Evolutionary conservation across 2,797 vertebrate species (phyloP).

Genomic region (Corythornis leucogaster): DNA sequence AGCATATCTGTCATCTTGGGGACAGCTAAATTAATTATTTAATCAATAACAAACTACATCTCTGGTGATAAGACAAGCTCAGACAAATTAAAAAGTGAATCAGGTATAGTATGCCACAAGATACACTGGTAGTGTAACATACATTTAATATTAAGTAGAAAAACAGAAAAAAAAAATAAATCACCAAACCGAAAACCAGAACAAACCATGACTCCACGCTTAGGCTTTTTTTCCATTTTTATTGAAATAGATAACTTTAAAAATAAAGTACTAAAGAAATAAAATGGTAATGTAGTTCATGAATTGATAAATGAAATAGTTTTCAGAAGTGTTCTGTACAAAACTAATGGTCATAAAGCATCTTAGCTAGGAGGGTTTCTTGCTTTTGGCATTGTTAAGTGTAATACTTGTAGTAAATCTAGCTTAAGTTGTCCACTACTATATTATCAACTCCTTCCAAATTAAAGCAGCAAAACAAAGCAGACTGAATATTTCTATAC

Average conservation of each 20-base stretch:
- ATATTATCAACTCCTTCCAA: not conserved
- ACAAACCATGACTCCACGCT: not conserved
- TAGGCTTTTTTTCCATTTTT: not conserved
- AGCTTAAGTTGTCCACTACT: not conserved
- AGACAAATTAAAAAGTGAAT: constrained; percentile 66
- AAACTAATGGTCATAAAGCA: not conserved
- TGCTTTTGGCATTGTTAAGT: not conserved
- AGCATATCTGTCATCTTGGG: constrained; percentile 57
- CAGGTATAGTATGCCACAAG: constrained; percentile 29
- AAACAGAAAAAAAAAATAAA: not conserved
- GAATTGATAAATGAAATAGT: not conserved
- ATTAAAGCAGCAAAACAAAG: no score
- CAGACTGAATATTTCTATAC: not conserved
- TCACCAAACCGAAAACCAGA: not conserved
- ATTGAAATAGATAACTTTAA: not conserved
- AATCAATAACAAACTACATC: constrained; percentile 70
- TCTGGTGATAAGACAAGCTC: constrained; percentile 58
- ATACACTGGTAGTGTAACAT: not conserved
- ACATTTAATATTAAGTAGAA: constrained; percentile 14
- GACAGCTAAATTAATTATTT: constrained; percentile 72
- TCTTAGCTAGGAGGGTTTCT: not conserved
- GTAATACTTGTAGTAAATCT: not conserved
- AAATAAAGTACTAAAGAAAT: not conserved
- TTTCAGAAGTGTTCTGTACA: not conserved
- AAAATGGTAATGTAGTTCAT: not conserved